Conservation (phyloP, 2,113 vertebrate genomes). For the Stigmatopora argus region DNA sequence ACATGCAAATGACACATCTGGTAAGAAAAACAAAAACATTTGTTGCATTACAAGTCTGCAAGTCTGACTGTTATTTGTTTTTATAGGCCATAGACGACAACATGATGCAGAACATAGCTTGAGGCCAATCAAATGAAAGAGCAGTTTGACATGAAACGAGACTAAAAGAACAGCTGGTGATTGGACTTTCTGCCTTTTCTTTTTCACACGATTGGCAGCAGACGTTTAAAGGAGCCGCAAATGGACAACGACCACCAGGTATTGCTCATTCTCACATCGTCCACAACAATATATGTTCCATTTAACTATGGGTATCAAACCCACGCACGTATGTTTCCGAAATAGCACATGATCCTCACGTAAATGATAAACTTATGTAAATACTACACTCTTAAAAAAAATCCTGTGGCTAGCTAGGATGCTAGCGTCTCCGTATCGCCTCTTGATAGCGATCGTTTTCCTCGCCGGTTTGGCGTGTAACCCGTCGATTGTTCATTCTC, state of each 20-base stretch:
- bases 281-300: slow-evolving; percentile 57
- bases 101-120: slow-evolving; percentile 70
- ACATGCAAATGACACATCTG: slow-evolving; percentile 95
- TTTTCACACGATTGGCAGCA: slow-evolving; percentile 61
- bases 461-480: slow-evolving; percentile 74
- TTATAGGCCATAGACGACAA: slow-evolving; percentile 75
- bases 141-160: slow-evolving; percentile 42
- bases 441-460: slow-evolving; percentile 83
- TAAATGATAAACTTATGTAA: slow-evolving; percentile 38
- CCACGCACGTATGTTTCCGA: slow-evolving; percentile 50
- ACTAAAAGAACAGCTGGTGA: slow-evolving; percentile 23
- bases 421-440: slow-evolving; percentile 69
- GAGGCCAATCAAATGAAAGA: slow-evolving; percentile 38
- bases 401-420: slow-evolving; percentile 56
- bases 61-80: slow-evolving; percentile 77
- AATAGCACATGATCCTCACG: slow-evolving; percentile 36
- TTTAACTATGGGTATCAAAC: slow-evolving; percentile 67
- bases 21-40: slow-evolving; percentile 60
- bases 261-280: slow-evolving; percentile 53
- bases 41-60: slow-evolving; percentile 64
- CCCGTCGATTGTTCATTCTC: slow-evolving; percentile 74
- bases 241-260: slow-evolving; percentile 47
- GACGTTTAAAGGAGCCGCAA: slow-evolving; percentile 66
- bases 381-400: slow-evolving; percentile 37
- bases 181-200: slow-evolving; percentile 24